Evolutionary conservation across 1,140 invertebrate species (phyloP), one percentile per base, ranked within the genome.

Genomic region (Brachionus angularis): DNA sequence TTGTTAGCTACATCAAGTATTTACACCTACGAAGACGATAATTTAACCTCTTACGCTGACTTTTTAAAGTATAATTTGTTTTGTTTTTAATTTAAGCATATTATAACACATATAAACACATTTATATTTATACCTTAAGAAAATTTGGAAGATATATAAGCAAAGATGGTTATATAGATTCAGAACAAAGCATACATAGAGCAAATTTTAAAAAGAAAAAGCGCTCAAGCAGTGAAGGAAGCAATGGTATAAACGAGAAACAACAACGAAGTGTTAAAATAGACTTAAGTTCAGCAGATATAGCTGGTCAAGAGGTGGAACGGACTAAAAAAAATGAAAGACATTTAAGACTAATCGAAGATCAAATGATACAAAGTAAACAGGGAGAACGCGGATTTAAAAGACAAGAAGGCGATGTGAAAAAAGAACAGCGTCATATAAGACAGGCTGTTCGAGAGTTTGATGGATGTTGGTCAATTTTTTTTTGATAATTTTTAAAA

Each of bases 291-390:
- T 70, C 67, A 18, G 46, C 36, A 4, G 46, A 70, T 31, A n/a
- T 70, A 14, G 47, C 46, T 16, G 18, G 33, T 33, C 46, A 52
- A 52, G 46, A 36, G 36, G 27, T 34, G 10, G 62, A 67, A 10
- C 33, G 42, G 33, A 10, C 31, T 4, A 70, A 70, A 36, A 46
- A 70, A 53, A 50, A 52, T 36, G 67, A 70, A 29, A 70, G 44
- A 50, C 67, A 70, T 12, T 44, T 70, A 46, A 50, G 31, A 50
- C 23, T 70, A 7, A 70, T 70, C 1, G 47, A 70, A 52, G 67
- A 79, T 67, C 78, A 80, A 72, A 81, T 81, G 79, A 80, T 79
- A 76, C 77, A 79, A 74, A 77, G 79, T 58, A 81, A 81, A 72
- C 79, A 81, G 58, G 76, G 79, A 61, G 79, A 81, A 67, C 70